These are phyloP conservation scores for Florisuga fusca DNA, from an alignment of 2,797 vertebrate genomes.

Conservation along the genomic window DNA sequence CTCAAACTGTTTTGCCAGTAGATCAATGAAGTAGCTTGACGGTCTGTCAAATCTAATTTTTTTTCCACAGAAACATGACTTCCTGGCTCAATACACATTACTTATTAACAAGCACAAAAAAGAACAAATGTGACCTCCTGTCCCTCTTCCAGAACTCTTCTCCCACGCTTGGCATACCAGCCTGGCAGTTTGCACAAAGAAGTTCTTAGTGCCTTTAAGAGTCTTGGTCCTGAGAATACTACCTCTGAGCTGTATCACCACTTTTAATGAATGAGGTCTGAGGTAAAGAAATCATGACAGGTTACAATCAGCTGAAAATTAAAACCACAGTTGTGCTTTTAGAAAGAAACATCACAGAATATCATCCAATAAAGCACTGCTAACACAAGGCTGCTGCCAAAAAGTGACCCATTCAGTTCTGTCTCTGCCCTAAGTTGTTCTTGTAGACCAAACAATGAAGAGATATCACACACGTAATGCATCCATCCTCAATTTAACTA, in stretches of 20 bases:
- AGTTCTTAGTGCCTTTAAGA: not conserved
- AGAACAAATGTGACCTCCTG: not conserved
- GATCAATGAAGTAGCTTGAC: not conserved
- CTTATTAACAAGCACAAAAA: not conserved
- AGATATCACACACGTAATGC: no score
- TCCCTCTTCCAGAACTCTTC: not conserved
- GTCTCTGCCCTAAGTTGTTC: no score
- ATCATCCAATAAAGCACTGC: not conserved
- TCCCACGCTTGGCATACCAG: not conserved
- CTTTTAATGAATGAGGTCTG: not conserved
- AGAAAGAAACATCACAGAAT: not conserved
- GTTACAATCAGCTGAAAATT: not conserved
- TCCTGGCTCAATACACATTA: not conserved
- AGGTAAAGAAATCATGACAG: not conserved
- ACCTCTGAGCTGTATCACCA: not conserved
- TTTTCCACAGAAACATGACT: not conserved
- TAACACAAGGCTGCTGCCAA: not conserved
- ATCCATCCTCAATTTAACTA: not conserved
- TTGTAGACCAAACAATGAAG: not conserved
- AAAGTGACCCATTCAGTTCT: fast-evolving
- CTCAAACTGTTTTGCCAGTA: not conserved
- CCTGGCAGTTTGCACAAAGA: not conserved
- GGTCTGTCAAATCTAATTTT: not conserved
- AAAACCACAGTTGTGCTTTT: not conserved
- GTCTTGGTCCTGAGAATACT: not conserved